These are phyloP conservation scores for Mythimna ferrago DNA, from an alignment of 2,888 invertebrate genomes.

Conservation along the genomic window DNA sequence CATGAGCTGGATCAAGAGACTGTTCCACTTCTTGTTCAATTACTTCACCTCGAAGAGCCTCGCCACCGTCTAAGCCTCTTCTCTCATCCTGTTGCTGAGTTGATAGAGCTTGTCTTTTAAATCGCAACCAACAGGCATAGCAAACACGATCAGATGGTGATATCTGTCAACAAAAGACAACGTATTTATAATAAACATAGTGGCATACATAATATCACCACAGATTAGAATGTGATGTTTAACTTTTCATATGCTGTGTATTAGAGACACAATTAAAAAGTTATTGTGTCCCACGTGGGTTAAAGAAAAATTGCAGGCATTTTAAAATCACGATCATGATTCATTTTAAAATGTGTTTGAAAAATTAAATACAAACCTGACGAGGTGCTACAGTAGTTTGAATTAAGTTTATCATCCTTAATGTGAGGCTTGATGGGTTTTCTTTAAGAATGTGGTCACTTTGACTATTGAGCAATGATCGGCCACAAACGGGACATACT, in stretches of 20 bases:
- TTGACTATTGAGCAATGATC: slow-evolving; percentile 29
- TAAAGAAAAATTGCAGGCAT: neutral
- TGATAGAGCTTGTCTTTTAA: slow-evolving; percentile 20
- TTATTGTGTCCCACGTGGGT: too few relatives aligned
- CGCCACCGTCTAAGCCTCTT: neutral
- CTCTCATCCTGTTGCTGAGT: slow-evolving; percentile 22
- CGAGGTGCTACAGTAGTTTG: slow-evolving; percentile 20
- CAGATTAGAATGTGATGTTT: slow-evolving; percentile 1
- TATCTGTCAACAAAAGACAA: slow-evolving; percentile 29
- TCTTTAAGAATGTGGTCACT: slow-evolving; percentile 19
- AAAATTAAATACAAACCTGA: slow-evolving; percentile 30
- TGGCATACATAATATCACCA: neutral
- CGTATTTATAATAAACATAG: too few relatives aligned
- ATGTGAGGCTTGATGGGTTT: slow-evolving; percentile 22
- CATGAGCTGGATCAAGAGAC: slow-evolving; percentile 9
- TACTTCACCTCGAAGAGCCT: neutral
- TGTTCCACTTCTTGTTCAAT: slow-evolving; percentile 25
- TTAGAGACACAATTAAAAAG: too few relatives aligned
- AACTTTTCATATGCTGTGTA: too few relatives aligned
- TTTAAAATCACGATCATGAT: too few relatives aligned
- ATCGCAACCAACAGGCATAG: slow-evolving; percentile 30
- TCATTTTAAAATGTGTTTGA: neutral
- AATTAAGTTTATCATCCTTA: slow-evolving; percentile 25
- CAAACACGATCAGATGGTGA: slow-evolving; percentile 22
- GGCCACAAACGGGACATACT: slow-evolving; percentile 26